Evolutionary conservation across 2,797 vertebrate species (phyloP).

Genomic region (Anomalospiza imberbis): DNA sequence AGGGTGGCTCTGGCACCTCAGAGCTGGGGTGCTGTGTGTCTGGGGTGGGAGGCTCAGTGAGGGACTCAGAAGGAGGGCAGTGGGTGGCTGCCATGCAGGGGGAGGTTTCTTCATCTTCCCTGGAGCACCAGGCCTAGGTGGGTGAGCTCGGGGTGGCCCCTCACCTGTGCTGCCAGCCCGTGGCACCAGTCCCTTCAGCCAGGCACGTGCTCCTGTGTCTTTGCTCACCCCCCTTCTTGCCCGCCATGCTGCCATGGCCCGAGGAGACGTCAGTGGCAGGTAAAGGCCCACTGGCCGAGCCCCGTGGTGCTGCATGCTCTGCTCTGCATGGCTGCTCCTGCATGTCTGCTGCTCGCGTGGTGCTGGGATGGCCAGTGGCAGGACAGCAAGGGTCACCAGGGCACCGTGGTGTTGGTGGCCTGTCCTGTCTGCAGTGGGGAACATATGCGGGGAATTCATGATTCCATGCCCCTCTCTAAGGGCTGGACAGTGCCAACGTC

Average conservation of each 20-base stretch:
- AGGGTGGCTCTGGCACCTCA: not conserved
- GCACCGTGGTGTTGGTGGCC: fast-evolving
- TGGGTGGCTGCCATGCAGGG: not conserved
- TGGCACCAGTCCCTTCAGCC: not conserved
- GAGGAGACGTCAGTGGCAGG: conserved; percentile 64
- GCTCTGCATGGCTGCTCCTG: conserved; percentile 48
- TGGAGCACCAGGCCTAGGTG: not conserved
- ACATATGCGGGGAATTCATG: fast-evolving
- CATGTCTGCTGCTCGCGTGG: not conserved
- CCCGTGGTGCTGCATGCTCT: not conserved
- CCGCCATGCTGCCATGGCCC: conserved; percentile 53
- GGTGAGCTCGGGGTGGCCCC: not conserved
- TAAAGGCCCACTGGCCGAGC: not conserved
- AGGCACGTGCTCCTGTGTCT: not conserved
- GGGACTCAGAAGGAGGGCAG: not conserved
- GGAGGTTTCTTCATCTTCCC: not conserved
- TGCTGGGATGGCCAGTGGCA: not conserved
- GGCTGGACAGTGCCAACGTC: not conserved
- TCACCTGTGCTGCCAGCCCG: fast-evolving
- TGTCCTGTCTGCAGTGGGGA: not conserved
- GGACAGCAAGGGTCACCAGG: not conserved
- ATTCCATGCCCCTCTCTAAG: not conserved
- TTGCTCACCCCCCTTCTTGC: conserved; percentile 63
- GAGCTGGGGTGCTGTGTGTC: not conserved
- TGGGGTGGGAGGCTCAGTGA: fast-evolving